These are phyloP conservation scores for Suncus etruscus DNA, from an alignment of 2,113 vertebrate species.

Conservation along the genomic window DNA sequence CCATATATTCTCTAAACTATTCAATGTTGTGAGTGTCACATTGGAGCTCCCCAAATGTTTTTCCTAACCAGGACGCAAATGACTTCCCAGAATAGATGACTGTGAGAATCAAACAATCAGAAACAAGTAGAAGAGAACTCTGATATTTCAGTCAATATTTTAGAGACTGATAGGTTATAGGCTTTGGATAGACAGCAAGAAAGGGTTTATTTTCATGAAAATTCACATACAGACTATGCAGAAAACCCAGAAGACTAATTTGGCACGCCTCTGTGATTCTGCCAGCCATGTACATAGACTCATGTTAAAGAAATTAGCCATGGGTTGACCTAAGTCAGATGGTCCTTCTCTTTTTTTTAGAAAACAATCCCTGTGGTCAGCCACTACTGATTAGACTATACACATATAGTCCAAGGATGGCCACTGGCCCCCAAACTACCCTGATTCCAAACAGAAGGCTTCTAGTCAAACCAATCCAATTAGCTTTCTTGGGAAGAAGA, in stretches of 20 bases:
- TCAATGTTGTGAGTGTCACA: not conserved
- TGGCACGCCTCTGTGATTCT: not conserved
- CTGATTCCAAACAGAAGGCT: not conserved
- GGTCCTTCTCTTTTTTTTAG: not conserved
- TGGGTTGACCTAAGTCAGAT: not conserved
- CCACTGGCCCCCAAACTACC: not conserved
- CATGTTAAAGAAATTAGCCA: not conserved
- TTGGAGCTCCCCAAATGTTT: not conserved
- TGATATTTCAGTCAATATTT: constrained; percentile 7
- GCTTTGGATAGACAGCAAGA: not conserved
- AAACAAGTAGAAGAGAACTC: not conserved
- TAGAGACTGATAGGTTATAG: constrained; percentile 7
- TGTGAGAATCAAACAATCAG: constrained; percentile 8
- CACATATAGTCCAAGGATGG: not conserved
- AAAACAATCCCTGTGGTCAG: not conserved
- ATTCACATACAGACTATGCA: not conserved
- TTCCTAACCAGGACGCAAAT: not conserved
- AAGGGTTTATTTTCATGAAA: not conserved
- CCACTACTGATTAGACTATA: not conserved
- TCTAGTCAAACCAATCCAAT: not conserved
- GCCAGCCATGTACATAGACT: not conserved
- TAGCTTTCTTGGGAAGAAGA: not conserved
- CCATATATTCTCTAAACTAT: constrained; percentile 30
- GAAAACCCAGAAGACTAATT: not conserved
- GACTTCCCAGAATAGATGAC: constrained; percentile 51